Conservation (phyloP, 2,113 vertebrate genomes). For the Pheucticus melanocephalus region DNA sequence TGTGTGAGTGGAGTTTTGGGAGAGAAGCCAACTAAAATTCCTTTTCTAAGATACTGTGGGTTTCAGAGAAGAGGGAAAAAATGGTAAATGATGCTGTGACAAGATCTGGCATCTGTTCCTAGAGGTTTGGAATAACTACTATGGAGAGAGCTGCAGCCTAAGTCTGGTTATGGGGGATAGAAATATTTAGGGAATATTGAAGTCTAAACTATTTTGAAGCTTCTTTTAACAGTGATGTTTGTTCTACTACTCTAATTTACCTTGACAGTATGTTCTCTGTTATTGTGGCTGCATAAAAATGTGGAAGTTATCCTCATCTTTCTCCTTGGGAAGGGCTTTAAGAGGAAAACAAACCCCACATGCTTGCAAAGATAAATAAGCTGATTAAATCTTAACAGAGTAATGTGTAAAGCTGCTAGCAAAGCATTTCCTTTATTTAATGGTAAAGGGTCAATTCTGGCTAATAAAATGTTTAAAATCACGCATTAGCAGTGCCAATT, state of each 20-base stretch:
- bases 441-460: not conserved
- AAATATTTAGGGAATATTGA: not conserved
- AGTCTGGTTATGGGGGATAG: not conserved
- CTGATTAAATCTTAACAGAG: constrained; percentile 22
- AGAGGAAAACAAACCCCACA: not conserved
- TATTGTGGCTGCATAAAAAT: not conserved
- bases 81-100: not conserved
- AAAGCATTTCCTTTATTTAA: not conserved
- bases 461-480: not conserved
- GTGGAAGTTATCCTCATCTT: not conserved
- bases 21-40: not conserved
- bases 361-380: constrained; percentile 34
- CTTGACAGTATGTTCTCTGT: not conserved
- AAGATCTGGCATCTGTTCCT: not conserved
- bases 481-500: not conserved
- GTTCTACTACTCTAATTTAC: not conserved
- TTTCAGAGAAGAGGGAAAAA: not conserved
- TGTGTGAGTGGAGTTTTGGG: not conserved
- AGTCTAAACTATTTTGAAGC: not conserved
- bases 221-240: not conserved
- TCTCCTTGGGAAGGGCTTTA: constrained; percentile 48
- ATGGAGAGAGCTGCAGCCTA: not conserved
- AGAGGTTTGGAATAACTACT: not conserved
- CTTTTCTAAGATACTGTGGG: not conserved
- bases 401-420: constrained; percentile 25